phyloP scores from a whole-genome alignment of 2,113 vertebrate genomes.

The Dicaeum eximium region DNA sequence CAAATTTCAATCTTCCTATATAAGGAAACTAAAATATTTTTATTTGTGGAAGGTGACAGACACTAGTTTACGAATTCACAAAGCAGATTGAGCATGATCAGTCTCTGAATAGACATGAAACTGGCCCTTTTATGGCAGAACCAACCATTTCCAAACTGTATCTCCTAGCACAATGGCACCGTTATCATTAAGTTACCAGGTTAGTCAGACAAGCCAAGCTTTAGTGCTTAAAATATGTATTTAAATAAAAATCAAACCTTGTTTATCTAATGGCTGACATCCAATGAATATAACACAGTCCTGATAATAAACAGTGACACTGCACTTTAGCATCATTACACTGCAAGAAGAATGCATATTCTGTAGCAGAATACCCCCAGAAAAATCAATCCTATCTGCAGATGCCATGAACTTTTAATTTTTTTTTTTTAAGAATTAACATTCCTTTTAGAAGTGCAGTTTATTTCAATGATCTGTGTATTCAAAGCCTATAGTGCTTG shows the following conservation, averaged over 20 bases:
- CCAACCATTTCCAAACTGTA: background rate
- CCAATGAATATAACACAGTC: slow-evolving; percentile 36
- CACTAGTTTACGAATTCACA: background rate
- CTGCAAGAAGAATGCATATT: background rate
- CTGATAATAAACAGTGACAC: slow-evolving; percentile 46
- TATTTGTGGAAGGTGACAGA: background rate
- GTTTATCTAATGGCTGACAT: slow-evolving; percentile 49
- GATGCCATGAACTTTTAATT: background rate
- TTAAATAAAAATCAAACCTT: slow-evolving; percentile 36
- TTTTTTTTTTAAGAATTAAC: background rate
- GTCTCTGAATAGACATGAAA: background rate
- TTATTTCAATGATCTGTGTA: background rate
- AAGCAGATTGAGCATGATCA: background rate
- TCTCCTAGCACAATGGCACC: background rate
- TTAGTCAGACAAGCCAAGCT: slow-evolving; percentile 30
- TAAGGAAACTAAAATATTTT: background rate
- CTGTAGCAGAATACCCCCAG: background rate
- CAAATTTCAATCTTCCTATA: background rate
- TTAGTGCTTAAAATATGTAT: slow-evolving; percentile 27
- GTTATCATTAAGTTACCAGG: background rate
- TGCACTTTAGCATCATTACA: slow-evolving; percentile 8
- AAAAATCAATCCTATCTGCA: background rate
- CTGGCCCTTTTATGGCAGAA: background rate
- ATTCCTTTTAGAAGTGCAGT: background rate
- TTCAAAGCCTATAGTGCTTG: background rate